Percentiles rank a stretch among this genome's conserved stretches.
Evolutionary conservation across 2,113 vertebrate genomes (phyloP).

Genomic region (Gobius niger): DNA sequence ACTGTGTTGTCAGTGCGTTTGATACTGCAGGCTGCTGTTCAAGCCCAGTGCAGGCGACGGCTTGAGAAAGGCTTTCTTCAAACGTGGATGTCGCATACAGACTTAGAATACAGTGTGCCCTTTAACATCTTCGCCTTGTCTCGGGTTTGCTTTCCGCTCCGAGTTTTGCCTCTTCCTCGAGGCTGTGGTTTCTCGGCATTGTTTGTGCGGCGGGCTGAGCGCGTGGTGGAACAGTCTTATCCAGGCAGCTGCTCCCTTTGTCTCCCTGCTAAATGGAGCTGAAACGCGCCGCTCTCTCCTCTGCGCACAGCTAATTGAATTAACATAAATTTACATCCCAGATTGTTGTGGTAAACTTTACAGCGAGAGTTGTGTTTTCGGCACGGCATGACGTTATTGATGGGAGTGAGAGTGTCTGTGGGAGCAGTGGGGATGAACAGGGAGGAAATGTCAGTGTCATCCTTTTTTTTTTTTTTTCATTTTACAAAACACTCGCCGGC

Average conservation of each 20-base stretch:
- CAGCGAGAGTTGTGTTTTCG: constrained; percentile 18
- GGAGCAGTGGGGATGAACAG: constrained; percentile 33
- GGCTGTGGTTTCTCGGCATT: not conserved
- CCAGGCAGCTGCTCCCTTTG: constrained; percentile 45
- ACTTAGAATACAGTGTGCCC: too few species aligned
- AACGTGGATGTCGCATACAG: too few species aligned
- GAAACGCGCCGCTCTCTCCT: constrained; percentile 44
- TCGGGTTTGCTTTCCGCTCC: not conserved
- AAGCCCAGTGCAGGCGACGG: too few species aligned
- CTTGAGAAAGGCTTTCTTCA: too few species aligned
- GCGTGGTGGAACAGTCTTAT: constrained; percentile 23
- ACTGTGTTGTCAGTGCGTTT: too few species aligned
- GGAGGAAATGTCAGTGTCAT: constrained; percentile 23
- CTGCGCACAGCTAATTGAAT: constrained; percentile 53
- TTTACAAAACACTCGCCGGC: not conserved
- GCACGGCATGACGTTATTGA: constrained; percentile 46
- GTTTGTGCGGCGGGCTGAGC: constrained; percentile 10
- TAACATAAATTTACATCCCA: constrained; percentile 60
- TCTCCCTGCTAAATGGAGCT: constrained; percentile 63
- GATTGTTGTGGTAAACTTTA: constrained; percentile 48
- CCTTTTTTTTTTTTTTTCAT: not conserved
- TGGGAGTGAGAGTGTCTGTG: constrained; percentile 39
- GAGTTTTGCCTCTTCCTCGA: not conserved
- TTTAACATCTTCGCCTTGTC: too few species aligned
- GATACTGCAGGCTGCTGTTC: too few species aligned